Percentiles rank a stretch among this genome's conserved stretches.
These are phyloP conservation scores for Tautogolabrus adspersus DNA, from an alignment of 2,113 vertebrate species.

Conservation along the genomic window DNA sequence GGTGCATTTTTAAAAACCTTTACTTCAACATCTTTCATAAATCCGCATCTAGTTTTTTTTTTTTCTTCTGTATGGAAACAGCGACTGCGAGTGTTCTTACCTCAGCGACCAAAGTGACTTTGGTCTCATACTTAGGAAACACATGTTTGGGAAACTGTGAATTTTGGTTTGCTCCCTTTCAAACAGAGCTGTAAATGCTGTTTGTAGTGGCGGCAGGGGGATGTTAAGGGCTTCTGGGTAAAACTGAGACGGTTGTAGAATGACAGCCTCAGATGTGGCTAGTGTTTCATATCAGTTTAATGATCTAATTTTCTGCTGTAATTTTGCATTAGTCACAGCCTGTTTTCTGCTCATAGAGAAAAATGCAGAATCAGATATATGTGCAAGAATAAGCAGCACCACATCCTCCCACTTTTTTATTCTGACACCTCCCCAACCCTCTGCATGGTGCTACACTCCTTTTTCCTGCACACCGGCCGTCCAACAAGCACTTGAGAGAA, in stretches of 20 bases:
- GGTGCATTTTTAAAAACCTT: neutral
- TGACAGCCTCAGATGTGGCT: slow-evolving; percentile 75
- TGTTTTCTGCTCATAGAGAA: slow-evolving; percentile 27
- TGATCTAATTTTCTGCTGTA: slow-evolving; percentile 47
- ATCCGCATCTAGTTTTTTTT: slow-evolving; percentile 11
- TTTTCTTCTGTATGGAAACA: slow-evolving; percentile 8
- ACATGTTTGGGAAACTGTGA: slow-evolving; percentile 68
- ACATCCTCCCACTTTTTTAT: slow-evolving; percentile 28
- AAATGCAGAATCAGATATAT: slow-evolving; percentile 32
- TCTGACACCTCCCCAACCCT: slow-evolving; percentile 21
- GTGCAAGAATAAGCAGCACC: slow-evolving; percentile 24
- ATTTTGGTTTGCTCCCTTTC: slow-evolving; percentile 64
- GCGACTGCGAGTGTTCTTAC: slow-evolving; percentile 55
- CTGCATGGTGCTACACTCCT: slow-evolving; percentile 29
- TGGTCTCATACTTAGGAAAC: slow-evolving; percentile 46
- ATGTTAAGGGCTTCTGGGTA: slow-evolving; percentile 53
- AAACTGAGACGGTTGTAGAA: slow-evolving; percentile 47
- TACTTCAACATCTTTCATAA: slow-evolving; percentile 1
- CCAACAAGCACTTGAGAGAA: slow-evolving; percentile 22
- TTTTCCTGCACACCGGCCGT: slow-evolving; percentile 22
- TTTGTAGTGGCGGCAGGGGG: slow-evolving; percentile 63
- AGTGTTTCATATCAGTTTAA: slow-evolving; percentile 71
- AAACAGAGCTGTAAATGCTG: slow-evolving; percentile 74
- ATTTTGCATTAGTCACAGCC: neutral
- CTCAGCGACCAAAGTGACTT: slow-evolving; percentile 45